Percentiles rank a stretch among this genome's conserved stretches.
Conservation (phyloP, 2,797 vertebrate genomes). For the Microctenopoma steveboyesi region DNA sequence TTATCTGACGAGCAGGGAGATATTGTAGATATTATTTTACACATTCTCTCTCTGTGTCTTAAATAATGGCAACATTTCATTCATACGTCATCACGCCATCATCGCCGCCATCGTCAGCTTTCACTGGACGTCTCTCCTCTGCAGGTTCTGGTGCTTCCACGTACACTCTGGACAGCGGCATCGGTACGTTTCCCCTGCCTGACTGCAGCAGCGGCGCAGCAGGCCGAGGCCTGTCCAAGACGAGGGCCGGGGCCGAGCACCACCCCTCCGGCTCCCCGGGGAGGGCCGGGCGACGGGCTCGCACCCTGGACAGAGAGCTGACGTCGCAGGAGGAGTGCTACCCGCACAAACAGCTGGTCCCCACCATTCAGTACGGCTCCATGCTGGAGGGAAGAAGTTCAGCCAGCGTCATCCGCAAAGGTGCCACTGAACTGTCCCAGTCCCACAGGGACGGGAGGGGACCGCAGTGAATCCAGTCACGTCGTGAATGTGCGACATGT, state of each 20-base stretch:
- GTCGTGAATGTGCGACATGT: too few relatives aligned
- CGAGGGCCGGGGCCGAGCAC: constrained; percentile 84
- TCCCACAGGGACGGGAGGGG: neutral
- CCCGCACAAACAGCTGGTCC: constrained; percentile 80
- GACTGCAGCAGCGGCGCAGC: constrained; percentile 89
- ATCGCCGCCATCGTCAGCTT: neutral
- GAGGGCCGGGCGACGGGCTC: constrained; percentile 87
- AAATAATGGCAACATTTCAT: neutral
- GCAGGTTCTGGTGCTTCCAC: constrained; percentile 93
- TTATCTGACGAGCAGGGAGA: too few relatives aligned
- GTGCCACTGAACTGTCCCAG: constrained; percentile 59
- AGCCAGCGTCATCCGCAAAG: constrained; percentile 80
- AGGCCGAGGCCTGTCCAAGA: constrained; percentile 88
- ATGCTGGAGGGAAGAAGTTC: constrained; percentile 77
- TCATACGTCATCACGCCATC: too few relatives aligned
- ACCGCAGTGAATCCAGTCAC: too few relatives aligned
- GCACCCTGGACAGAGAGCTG: constrained; percentile 93
- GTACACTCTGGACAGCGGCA: constrained; percentile 95
- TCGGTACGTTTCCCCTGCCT: constrained; percentile 94
- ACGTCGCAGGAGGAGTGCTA: constrained; percentile 86
- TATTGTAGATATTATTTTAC: neutral
- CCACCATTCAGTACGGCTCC: constrained; percentile 79
- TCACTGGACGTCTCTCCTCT: neutral
- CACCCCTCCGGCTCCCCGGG: constrained; percentile 82
- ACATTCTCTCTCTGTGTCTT: neutral